These are phyloP conservation scores for Myopa tessellatipennis DNA, from an alignment of 2,888 invertebrate species.

Conservation along the genomic window DNA sequence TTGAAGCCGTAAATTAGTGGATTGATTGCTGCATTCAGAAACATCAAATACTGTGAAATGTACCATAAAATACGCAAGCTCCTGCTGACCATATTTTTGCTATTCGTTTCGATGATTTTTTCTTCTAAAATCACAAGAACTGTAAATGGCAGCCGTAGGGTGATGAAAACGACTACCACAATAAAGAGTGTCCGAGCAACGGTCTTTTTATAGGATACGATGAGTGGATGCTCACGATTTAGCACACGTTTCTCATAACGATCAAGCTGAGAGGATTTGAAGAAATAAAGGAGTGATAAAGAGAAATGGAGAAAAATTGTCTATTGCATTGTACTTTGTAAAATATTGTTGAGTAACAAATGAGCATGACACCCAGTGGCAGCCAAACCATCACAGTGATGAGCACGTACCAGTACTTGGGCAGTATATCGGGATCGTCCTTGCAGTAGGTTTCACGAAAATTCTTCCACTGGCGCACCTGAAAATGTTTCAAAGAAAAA, in stretches of 20 bases:
- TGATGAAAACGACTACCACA: constrained; percentile 75
- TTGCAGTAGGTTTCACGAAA: constrained; percentile 81
- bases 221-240: constrained; percentile 73
- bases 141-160: constrained; percentile 81
- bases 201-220: constrained; percentile 75
- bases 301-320: not conserved
- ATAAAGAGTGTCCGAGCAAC: constrained; percentile 79
- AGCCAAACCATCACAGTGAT: constrained; percentile 82
- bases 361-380: constrained; percentile 78
- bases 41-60: constrained; percentile 76
- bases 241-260: constrained; percentile 75
- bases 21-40: constrained; percentile 79
- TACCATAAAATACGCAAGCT: constrained; percentile 75
- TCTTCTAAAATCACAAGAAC: constrained; percentile 75
- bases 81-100: constrained; percentile 63
- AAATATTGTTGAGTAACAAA: constrained; percentile 80
- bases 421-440: constrained; percentile 74
- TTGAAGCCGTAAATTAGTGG: constrained; percentile 83
- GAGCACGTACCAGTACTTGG: constrained; percentile 83
- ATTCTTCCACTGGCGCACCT: constrained; percentile 81
- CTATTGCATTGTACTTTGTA: constrained; percentile 69
- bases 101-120: constrained; percentile 49
- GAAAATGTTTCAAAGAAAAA: not conserved
- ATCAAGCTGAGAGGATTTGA: constrained; percentile 70
- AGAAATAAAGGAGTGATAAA: constrained; percentile 52